Percentiles rank a stretch among this genome's conserved stretches.
phyloP scores from a whole-genome alignment of 2,888 invertebrate species.

The Phrixothrix hirtus region DNA sequence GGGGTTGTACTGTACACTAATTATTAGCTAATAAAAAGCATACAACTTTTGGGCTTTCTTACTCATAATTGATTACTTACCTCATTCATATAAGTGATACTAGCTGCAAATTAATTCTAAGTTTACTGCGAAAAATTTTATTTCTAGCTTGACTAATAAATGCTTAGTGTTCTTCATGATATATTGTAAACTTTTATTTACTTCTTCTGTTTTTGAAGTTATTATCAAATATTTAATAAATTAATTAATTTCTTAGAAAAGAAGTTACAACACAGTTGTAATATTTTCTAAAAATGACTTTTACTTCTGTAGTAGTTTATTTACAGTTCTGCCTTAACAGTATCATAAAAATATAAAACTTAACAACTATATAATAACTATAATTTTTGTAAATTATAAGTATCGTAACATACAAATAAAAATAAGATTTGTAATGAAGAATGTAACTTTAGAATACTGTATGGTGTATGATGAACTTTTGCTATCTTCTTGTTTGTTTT shows the following conservation, averaged over 20 bases:
- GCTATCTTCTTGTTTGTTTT: background rate
- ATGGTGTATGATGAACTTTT: background rate
- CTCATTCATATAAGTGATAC: no score
- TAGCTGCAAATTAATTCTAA: no score
- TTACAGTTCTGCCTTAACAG: slow-evolving; percentile 25
- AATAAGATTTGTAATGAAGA: background rate
- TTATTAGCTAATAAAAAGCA: no score
- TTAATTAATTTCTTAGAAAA: background rate
- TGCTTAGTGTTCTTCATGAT: no score
- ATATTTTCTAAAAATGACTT: no score
- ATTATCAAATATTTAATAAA: slow-evolving; percentile 44
- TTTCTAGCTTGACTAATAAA: no score
- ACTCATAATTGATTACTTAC: no score
- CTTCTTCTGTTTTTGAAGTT: no score
- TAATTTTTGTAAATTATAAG: slow-evolving; percentile 1
- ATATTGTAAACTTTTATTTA: no score
- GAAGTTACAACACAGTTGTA: background rate
- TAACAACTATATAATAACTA: slow-evolving; percentile 16
- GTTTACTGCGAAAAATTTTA: no score
- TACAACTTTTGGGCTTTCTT: no score
- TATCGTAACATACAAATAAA: slow-evolving; percentile 4
- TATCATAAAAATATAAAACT: slow-evolving; percentile 25
- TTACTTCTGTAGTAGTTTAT: slow-evolving; percentile 12
- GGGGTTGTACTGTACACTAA: no score
- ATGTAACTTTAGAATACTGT: background rate